Conservation (phyloP, 2,888 invertebrate species). For the Taphrorychus bicolor region DNA sequence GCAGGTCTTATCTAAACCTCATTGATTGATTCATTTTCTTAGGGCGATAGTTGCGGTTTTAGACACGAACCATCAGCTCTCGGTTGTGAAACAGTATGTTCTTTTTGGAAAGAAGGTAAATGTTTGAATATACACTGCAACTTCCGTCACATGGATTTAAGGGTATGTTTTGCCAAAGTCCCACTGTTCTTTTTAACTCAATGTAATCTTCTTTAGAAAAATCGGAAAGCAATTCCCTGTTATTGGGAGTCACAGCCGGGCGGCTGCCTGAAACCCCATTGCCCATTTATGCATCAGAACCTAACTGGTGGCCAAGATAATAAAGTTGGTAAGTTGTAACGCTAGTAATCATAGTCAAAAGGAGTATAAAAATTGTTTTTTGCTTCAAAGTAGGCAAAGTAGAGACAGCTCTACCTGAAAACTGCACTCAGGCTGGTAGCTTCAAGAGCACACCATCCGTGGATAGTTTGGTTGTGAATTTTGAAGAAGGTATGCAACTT, state of each 20-base stretch:
- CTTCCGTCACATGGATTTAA: slow-evolving; percentile 85
- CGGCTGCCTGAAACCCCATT: slow-evolving; percentile 85
- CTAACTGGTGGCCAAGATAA: slow-evolving; percentile 2
- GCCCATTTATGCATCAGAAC: slow-evolving; percentile 77
- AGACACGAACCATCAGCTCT: slow-evolving; percentile 85
- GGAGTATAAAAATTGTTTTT: background rate
- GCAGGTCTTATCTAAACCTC: background rate
- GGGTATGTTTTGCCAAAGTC: slow-evolving; percentile 63
- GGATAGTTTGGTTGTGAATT: slow-evolving; percentile 78
- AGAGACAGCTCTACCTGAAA: slow-evolving; percentile 28
- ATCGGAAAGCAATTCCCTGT: slow-evolving; percentile 82
- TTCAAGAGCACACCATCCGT: slow-evolving; percentile 53
- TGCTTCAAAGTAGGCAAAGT: slow-evolving; percentile 34
- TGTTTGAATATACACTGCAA: slow-evolving; percentile 81
- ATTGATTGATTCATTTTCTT: background rate
- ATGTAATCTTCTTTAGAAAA: slow-evolving; percentile 65
- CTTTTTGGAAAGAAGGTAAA: slow-evolving; percentile 82
- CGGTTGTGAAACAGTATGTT: slow-evolving; percentile 82
- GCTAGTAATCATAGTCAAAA: background rate
- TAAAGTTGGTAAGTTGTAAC: slow-evolving; percentile 21
- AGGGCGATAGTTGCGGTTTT: slow-evolving; percentile 83
- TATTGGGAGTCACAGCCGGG: slow-evolving; percentile 88
- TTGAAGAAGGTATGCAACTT: slow-evolving; percentile 84
- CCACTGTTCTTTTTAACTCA: background rate
- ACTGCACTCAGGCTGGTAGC: slow-evolving; percentile 32